These are phyloP conservation scores for Pterophyllum scalare DNA, from an alignment of 2,113 vertebrate genomes.

Conservation along the genomic window DNA sequence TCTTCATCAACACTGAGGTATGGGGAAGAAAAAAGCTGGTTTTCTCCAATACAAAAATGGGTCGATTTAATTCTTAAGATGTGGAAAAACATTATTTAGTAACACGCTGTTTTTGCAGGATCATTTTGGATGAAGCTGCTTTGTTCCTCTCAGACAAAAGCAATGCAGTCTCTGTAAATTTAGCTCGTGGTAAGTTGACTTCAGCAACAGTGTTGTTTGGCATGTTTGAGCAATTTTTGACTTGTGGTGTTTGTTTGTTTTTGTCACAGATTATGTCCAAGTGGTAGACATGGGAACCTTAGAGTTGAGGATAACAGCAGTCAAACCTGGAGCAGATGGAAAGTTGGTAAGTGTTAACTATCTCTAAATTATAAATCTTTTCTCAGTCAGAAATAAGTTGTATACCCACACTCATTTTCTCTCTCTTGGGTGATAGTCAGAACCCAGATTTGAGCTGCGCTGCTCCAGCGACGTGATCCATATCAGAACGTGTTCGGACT, in stretches of 20 bases:
- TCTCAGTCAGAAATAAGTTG: neutral
- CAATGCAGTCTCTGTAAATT: slow-evolving; percentile 88
- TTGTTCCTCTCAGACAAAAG: slow-evolving; percentile 95
- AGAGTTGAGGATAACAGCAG: slow-evolving; percentile 92
- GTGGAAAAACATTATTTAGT: neutral
- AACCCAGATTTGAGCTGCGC: slow-evolving; percentile 93
- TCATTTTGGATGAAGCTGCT: slow-evolving; percentile 96
- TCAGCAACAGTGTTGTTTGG: neutral
- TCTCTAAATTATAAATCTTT: neutral
- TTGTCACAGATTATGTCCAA: slow-evolving; percentile 91
- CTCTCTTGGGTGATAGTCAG: slow-evolving; percentile 74
- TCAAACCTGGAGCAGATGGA: slow-evolving; percentile 86
- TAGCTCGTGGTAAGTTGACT: slow-evolving; percentile 86
- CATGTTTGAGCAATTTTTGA: neutral
- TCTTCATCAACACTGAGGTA: slow-evolving; percentile 95
- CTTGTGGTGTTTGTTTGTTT: neutral
- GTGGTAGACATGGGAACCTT: slow-evolving; percentile 97
- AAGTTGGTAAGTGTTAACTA: slow-evolving; percentile 83
- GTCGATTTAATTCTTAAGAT: neutral
- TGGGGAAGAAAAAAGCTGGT: neutral
- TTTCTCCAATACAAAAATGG: neutral
- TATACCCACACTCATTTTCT: neutral
- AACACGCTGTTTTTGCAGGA: slow-evolving; percentile 76
- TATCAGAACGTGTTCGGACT: slow-evolving; percentile 94
- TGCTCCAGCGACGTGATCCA: slow-evolving; percentile 98